These are phyloP conservation scores for Pao palembangensis DNA, from an alignment of 2,113 vertebrate genomes.

Conservation along the genomic window DNA sequence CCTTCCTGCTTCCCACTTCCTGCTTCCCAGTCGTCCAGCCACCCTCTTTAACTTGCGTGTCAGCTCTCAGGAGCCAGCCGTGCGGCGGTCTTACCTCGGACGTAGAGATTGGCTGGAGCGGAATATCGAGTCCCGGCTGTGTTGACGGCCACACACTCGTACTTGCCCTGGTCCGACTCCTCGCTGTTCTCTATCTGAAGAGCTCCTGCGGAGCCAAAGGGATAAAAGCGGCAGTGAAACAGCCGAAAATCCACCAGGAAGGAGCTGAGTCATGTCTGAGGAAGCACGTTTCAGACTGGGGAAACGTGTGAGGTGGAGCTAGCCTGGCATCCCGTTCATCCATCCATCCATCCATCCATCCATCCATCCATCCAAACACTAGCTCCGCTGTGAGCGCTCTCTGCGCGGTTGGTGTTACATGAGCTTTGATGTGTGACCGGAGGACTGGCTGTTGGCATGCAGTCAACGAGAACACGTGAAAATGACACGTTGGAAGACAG, in stretches of 20 bases:
- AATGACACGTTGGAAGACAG: conserved; percentile 41
- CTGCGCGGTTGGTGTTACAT: neutral
- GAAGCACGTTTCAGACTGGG: no score
- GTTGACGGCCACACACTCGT: conserved; percentile 96
- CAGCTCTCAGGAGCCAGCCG: no score
- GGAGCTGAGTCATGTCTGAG: neutral
- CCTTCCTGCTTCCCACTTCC: no score
- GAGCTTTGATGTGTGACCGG: neutral
- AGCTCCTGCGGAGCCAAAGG: conserved; percentile 80
- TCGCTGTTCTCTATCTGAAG: conserved; percentile 98
- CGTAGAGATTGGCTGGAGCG: conserved; percentile 94
- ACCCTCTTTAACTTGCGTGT: no score
- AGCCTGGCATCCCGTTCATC: no score
- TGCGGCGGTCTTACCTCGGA: conserved; percentile 85
- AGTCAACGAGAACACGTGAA: conserved; percentile 35
- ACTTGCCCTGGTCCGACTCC: conserved; percentile 98
- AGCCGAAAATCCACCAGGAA: neutral
- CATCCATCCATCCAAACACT: no score
- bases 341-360: no score
- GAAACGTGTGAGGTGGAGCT: no score
- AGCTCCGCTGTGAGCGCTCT: no score
- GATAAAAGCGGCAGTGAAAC: conserved; percentile 19
- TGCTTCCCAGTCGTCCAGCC: no score
- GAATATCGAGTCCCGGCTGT: conserved; percentile 94
- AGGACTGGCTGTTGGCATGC: conserved; percentile 51